A percentile compares a stretch with the other conserved stretches of the same genome.
Conservation (phyloP, 2,797 vertebrate species). For the Lutjanus argentimaculatus region DNA sequence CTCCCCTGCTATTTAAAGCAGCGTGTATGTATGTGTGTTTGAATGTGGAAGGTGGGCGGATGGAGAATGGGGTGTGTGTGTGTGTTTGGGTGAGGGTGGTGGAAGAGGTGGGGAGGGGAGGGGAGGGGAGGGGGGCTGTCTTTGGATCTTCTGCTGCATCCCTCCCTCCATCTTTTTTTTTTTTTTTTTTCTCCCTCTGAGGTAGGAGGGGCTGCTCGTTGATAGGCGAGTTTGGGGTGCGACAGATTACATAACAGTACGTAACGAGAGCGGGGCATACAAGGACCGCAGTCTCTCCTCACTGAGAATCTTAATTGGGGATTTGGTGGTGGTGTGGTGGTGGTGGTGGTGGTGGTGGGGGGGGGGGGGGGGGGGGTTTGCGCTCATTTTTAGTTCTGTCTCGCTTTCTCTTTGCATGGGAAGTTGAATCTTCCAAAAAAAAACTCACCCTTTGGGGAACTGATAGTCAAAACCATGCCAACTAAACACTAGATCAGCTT, state of each 20-base stretch:
- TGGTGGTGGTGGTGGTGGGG: neutral
- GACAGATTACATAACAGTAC: constrained; percentile 82
- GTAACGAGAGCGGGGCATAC: constrained; percentile 69
- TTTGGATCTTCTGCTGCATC: constrained; percentile 76
- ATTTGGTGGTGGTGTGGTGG: constrained; percentile 49
- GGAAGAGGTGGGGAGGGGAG: neutral
- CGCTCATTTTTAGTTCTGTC: constrained; percentile 29
- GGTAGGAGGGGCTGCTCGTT: constrained; percentile 64
- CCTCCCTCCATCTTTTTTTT: constrained; percentile 26
- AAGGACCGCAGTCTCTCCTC: constrained; percentile 74
- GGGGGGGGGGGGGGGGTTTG: neutral
- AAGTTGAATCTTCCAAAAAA: constrained; percentile 17
- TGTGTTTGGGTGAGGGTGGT: no score
- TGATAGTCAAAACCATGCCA: constrained; percentile 4
- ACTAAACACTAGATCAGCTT: neutral
- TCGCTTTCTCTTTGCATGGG: constrained; percentile 30
- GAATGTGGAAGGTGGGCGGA: constrained; percentile 46
- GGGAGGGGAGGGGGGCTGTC: constrained; percentile 29
- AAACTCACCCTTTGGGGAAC: constrained; percentile 12
- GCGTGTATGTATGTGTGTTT: constrained; percentile 35
- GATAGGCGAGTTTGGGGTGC: constrained; percentile 75
- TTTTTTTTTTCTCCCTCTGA: constrained; percentile 22
- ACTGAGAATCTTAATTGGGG: constrained; percentile 71
- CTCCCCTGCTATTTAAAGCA: constrained; percentile 78
- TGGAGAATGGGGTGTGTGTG: constrained; percentile 28